Evolutionary conservation across 1,140 invertebrate genomes (phyloP).

Genomic region (Galendromus occidentalis): DNA sequence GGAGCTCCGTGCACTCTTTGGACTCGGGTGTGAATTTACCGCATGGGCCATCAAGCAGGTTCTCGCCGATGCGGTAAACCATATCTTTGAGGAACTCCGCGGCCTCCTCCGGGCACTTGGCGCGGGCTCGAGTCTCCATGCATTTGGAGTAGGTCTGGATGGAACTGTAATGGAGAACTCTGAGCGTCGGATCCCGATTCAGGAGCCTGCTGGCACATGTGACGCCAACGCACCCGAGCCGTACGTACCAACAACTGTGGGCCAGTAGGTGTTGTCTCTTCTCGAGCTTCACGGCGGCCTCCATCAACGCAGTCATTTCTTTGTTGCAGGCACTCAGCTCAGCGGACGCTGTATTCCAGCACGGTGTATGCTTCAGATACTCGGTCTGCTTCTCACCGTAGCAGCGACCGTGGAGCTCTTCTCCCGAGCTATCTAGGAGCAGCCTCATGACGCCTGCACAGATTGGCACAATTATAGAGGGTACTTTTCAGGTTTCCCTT

Average conservation of each 20-base stretch:
- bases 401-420: background rate
- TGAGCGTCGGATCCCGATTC: too few relatives aligned
- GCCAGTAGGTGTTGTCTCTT: slow-evolving; percentile 1
- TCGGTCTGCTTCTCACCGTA: background rate
- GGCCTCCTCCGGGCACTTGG: background rate
- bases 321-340: background rate
- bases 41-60: background rate
- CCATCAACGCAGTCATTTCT: background rate
- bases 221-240: too few relatives aligned
- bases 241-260: background rate
- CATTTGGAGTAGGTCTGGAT: background rate
- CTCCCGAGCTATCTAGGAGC: background rate
- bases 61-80: background rate
- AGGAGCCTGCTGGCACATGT: too few relatives aligned
- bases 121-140: background rate
- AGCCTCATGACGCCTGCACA: background rate
- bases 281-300: background rate
- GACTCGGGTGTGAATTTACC: background rate
- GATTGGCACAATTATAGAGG: too few relatives aligned
- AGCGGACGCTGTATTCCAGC: background rate
- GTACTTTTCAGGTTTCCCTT: too few relatives aligned
- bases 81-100: background rate
- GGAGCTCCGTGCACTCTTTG: background rate
- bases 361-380: background rate
- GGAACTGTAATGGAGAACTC: background rate